Base-by-base conservation (phyloP, 2,888 invertebrate species). In the Callyntrura guangdongensis region DNA sequence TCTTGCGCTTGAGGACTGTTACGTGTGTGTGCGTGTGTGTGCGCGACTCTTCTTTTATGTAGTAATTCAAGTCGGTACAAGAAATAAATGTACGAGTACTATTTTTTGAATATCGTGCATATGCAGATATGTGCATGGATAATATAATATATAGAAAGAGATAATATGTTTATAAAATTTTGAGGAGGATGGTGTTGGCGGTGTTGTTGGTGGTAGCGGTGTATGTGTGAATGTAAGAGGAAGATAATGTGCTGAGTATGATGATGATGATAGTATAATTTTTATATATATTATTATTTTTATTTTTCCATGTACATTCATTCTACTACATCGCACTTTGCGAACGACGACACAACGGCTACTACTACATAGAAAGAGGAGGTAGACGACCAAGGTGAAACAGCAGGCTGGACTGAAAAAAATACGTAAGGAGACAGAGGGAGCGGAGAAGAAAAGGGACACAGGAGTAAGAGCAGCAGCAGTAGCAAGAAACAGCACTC, bases 321-420 rank as follows among this genome's bases (percentile, higher is more conserved):
- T 69, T 14, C 47, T n/a, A n/a, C n/a, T 36, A n/a, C 72, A 17
- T 72, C 20, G 17, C 64, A 64, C 14, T 47, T 8, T 72, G 5
- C 36, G 45, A 72, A 36, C 36, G 36, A 36, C 36, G 36, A 36
- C 36, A 36, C 6, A 36, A 36, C 36, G 36, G 36, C 36, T 36
- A 36, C 36, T 36, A 36, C 36, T 6, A 36, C 36, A 49, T 49
- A 74, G 49, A 74, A 49, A 47, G 49, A 74, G 74, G 74, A 74
- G 74, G 74, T 74, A 74, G 74, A 74, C 74, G 74, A 53, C 49
- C 47, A 74, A 74, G 74, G 47, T 47, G 49, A 74, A 36, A 74
- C 47, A 74, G 74, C 74, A 74, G 74, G 74, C 72, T 74, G 74
- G 74, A 74, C 49, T 47, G 49, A 47, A 69, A 67, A n/a, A 25